Base-by-base conservation (phyloP, 1,140 invertebrate species). In the Daktulosphaira vitifoliae region DNA sequence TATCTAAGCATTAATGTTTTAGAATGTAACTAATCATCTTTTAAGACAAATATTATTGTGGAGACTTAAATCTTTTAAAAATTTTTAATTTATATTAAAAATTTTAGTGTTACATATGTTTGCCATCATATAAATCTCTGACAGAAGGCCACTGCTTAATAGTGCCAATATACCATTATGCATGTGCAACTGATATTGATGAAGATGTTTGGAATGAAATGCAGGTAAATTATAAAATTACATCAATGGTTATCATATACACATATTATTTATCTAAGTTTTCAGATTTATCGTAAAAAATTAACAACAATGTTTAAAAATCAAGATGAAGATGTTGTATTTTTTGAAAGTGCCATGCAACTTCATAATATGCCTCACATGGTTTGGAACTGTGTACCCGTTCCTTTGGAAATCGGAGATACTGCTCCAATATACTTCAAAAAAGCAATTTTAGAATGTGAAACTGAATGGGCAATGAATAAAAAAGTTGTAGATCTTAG, bases 401-500 rank as follows among this genome's bases (percentile, higher is more conserved):
- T 97, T 69, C 84, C 88, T 5, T 82, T 81, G 71, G 88, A 93
- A 74, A 79, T 84, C 33, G 89, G 88, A 23, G 86, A 90, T 68
- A 76, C 87, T 72, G 90, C 90, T 11, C 90, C 92, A 1, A 95
- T 98, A 68, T 98, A 96, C 78, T 98, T 98, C 72, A 68, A 87
- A 82, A 98, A 98, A 84, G 94, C 93, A 0, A 84, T 98, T 50
- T 77, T 90, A 70, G 95, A 98, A 75, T 93, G 88, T 68, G 95
- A 97, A 77, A 83, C 81, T 23, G 93, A 97, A 78, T 98, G 95
- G 94, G 81, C 89, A 13, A 84, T 86, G 68, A 98, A 98, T 74
- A 94, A 93, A 72, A 98, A 98, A 79, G 75, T 98, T n/a, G 81
- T 98, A 1, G 87, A 92, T 67, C 76, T 97, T 23, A 83, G 80